These are phyloP conservation scores for Mormyrus iriodes DNA, from an alignment of 2,113 vertebrate species.

Conservation along the genomic window DNA sequence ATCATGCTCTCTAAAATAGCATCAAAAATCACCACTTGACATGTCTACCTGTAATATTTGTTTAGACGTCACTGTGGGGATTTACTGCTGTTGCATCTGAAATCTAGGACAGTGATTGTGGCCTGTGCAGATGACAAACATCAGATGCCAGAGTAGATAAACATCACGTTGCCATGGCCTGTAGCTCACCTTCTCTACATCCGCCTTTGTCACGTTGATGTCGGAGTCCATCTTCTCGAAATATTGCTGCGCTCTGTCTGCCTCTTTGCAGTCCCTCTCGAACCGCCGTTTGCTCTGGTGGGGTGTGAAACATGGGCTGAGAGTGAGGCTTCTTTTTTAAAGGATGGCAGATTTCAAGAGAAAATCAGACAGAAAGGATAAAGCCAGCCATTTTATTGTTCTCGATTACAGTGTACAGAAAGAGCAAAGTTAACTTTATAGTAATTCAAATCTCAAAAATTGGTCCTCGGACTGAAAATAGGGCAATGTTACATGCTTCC, in stretches of 20 bases:
- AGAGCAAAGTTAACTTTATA: not conserved
- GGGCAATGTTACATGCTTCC: not conserved
- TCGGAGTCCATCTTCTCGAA: constrained; percentile 98
- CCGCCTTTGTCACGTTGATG: constrained; percentile 97
- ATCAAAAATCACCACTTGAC: not conserved
- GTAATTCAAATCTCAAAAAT: not conserved
- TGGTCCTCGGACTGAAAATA: not conserved
- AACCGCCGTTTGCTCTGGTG: constrained; percentile 85
- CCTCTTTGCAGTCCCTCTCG: constrained; percentile 94
- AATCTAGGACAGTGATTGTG: not conserved
- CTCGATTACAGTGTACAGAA: not conserved
- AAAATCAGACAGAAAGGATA: not conserved
- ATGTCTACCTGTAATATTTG: not conserved
- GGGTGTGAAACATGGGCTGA: not conserved
- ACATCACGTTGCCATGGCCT: not conserved
- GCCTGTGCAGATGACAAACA: not conserved
- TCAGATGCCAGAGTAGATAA: not conserved
- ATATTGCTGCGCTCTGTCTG: constrained; percentile 86
- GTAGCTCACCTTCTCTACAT: constrained; percentile 86
- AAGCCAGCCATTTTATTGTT: not conserved
- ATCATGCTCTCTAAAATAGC: not conserved
- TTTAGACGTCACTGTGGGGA: not conserved
- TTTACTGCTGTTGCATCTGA: not conserved
- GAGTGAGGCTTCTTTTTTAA: not conserved
- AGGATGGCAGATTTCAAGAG: not conserved